Conservation (phyloP, 30 jellyfish, hydroid and myxozoan genomes). For the Sanderia malayensis region DNA sequence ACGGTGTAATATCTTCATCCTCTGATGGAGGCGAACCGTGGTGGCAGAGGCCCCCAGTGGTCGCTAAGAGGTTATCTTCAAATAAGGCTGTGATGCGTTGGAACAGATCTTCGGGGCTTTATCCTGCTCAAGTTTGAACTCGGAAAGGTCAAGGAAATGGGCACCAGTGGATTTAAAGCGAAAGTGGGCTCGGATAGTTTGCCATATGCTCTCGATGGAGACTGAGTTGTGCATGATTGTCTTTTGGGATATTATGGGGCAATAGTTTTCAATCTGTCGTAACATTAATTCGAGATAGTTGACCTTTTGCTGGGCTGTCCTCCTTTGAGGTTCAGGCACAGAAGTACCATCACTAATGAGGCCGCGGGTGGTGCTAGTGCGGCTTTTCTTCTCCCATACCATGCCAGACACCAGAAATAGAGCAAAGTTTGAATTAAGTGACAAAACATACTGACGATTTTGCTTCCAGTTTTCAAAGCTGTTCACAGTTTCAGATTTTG, state of each 20-base stretch:
- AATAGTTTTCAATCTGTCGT: neutral
- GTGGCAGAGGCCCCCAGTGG: slow-evolving; percentile 25
- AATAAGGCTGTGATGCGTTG: slow-evolving; percentile 41
- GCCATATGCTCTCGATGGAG: neutral
- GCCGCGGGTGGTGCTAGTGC: neutral
- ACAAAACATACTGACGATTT: neutral
- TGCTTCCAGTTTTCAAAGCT: neutral
- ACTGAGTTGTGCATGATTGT: neutral
- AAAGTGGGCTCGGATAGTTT: neutral
- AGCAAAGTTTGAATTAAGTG: neutral
- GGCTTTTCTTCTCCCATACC: neutral
- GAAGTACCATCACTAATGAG: neutral
- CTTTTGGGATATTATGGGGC: neutral
- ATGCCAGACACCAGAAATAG: neutral
- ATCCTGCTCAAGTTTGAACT: neutral
- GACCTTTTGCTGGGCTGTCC: neutral
- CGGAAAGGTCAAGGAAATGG: neutral
- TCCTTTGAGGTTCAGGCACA: neutral
- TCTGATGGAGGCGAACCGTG: slow-evolving; percentile 31
- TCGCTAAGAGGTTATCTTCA: slow-evolving; percentile 30
- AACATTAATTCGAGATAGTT: neutral
- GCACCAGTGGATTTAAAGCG: neutral
- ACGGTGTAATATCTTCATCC: slow-evolving; percentile 39
- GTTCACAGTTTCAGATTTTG: neutral
- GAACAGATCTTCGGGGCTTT: slow-evolving; percentile 49